These are phyloP conservation scores for Diachasma alloeum DNA, from an alignment of 1,140 invertebrate species.

Conservation along the genomic window DNA sequence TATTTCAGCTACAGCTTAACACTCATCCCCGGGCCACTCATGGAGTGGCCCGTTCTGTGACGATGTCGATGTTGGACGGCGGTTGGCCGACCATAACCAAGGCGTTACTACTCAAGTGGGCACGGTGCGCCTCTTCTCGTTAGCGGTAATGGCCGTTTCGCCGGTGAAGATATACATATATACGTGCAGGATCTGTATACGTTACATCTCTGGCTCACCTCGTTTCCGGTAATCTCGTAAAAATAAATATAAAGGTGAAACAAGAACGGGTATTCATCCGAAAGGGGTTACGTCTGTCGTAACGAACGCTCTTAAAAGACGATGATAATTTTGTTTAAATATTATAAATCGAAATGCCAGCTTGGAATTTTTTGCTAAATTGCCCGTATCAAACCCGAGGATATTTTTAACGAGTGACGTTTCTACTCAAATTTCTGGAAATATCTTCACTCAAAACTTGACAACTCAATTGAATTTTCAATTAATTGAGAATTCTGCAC, in stretches of 20 bases:
- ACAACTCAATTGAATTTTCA: too few species aligned
- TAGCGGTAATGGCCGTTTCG: conserved; percentile 22
- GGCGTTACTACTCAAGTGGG: conserved; percentile 8
- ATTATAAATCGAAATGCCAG: too few species aligned
- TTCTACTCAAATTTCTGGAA: too few species aligned
- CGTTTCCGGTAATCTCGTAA: not conserved
- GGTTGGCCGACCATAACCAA: conserved; percentile 10
- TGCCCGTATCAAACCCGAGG: too few species aligned
- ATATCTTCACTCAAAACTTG: too few species aligned
- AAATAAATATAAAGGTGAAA: not conserved
- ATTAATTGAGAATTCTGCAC: too few species aligned
- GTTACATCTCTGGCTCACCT: not conserved
- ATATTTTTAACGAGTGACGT: too few species aligned
- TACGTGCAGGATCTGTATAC: not conserved
- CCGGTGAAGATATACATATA: not conserved
- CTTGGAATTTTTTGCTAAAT: too few species aligned
- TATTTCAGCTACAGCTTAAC: not conserved
- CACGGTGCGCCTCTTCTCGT: conserved; percentile 12
- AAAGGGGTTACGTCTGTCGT: not conserved
- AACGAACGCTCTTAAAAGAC: not conserved
- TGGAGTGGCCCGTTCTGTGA: not conserved
- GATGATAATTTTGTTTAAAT: not conserved
- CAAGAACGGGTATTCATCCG: not conserved
- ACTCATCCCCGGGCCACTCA: not conserved
- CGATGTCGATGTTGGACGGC: not conserved